Conservation (phyloP, 1,140 invertebrate species). For the Drosophila micromelanica region DNA sequence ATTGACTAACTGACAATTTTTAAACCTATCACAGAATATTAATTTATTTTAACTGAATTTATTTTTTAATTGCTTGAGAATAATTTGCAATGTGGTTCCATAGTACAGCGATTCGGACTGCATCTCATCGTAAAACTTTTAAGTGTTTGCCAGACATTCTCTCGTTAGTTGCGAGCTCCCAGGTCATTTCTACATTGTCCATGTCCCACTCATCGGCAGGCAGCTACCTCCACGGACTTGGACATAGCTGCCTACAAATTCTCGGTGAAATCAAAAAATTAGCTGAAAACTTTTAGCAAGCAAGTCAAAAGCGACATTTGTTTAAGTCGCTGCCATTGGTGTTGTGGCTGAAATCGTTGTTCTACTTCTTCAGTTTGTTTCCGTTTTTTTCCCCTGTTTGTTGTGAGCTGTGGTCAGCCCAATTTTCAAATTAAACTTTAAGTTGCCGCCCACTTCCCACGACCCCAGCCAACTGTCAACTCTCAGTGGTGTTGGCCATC, state of each 20-base stretch:
- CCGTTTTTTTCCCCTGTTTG: constrained; percentile 25
- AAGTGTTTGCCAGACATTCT: constrained; percentile 81
- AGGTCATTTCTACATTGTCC: constrained; percentile 72
- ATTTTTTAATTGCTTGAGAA: no score
- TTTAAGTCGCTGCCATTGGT: constrained; percentile 49
- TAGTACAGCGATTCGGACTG: constrained; percentile 42
- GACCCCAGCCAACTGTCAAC: not conserved
- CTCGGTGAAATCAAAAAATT: constrained; percentile 76
- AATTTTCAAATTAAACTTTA: constrained; percentile 75
- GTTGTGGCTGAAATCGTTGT: constrained; percentile 30
- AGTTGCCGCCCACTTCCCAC: constrained; percentile 29
- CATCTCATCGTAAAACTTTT: constrained; percentile 76
- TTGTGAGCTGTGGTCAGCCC: constrained; percentile 40
- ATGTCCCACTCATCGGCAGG: constrained; percentile 36
- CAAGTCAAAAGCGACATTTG: constrained; percentile 68
- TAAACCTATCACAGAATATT: no score
- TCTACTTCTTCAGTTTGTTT: not conserved
- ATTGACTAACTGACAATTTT: no score
- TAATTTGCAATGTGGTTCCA: constrained; percentile 9
- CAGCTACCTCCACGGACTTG: constrained; percentile 1
- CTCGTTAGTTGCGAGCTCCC: constrained; percentile 71
- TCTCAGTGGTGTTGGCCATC: constrained; percentile 10
- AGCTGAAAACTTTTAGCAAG: constrained; percentile 72
- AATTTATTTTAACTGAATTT: no score
- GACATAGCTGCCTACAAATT: constrained; percentile 59